Conservation (phyloP, 1,140 invertebrate species). For the Nomia melanderi region DNA sequence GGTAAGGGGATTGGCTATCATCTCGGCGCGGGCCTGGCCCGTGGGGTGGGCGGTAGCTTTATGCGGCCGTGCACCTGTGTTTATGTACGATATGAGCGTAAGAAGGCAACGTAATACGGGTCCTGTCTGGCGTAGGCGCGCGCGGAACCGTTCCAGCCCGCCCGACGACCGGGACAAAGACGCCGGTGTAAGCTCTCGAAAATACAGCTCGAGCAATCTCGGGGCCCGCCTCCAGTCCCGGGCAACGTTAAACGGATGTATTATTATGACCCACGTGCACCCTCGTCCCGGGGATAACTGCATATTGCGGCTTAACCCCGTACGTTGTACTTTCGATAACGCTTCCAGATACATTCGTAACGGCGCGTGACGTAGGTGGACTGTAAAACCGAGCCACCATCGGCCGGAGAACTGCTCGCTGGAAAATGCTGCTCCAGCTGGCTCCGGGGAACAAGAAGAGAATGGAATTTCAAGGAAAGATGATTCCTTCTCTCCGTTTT, state of each 20-base stretch:
- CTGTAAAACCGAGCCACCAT: neutral
- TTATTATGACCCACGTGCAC: conserved; percentile 60
- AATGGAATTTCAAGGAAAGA: too few species aligned
- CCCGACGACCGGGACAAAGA: neutral
- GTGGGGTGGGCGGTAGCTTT: conserved; percentile 7
- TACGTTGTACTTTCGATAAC: conserved; percentile 45
- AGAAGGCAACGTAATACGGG: conserved; percentile 24
- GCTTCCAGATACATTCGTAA: conserved; percentile 12
- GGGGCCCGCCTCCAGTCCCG: neutral
- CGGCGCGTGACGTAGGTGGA: neutral
- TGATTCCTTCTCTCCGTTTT: too few species aligned
- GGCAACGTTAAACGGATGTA: conserved; percentile 63
- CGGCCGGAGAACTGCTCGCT: too few species aligned
- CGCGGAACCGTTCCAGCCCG: neutral
- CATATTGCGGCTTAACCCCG: conserved; percentile 65
- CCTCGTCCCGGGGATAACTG: conserved; percentile 54
- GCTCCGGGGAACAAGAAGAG: too few species aligned
- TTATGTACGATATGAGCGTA: conserved; percentile 19
- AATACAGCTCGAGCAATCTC: conserved; percentile 40
- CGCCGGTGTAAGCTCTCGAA: conserved; percentile 32
- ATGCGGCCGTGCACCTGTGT: neutral
- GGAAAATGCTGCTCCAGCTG: neutral
- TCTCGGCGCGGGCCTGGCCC: conserved; percentile 15
- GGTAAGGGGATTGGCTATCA: conserved; percentile 60
- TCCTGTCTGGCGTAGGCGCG: neutral